A percentile compares a stretch with the other conserved stretches of the same genome.
phyloP scores from a whole-genome alignment of 2,888 invertebrate genomes.

The Papilio gigon region DNA sequence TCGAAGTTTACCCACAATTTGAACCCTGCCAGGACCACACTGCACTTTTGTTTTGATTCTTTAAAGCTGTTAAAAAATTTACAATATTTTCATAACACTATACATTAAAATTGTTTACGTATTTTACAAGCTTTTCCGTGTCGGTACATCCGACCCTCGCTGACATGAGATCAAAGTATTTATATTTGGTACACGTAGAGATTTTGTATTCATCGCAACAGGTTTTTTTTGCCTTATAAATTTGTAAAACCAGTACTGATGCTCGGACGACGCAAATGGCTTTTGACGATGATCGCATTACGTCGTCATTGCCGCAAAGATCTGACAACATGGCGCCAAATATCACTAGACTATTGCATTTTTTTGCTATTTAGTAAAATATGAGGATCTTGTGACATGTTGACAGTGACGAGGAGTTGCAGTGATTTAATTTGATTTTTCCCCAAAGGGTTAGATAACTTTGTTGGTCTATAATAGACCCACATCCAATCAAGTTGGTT shows the following conservation, averaged over 20 bases:
- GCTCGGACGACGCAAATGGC: not conserved
- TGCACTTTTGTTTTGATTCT: not conserved
- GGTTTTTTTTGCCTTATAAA: not conserved
- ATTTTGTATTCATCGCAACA: not conserved
- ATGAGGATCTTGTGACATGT: too few species aligned
- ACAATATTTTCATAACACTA: not conserved
- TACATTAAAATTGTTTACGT: slow-evolving; percentile 6
- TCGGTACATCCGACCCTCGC: not conserved
- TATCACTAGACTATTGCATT: too few species aligned
- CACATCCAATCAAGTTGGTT: too few species aligned
- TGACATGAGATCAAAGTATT: not conserved
- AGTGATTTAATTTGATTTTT: too few species aligned
- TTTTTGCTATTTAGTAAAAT: too few species aligned
- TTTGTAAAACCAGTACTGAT: not conserved
- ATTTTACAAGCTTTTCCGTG: slow-evolving; percentile 5
- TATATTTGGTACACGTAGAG: not conserved
- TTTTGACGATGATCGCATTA: not conserved
- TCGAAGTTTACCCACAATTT: too few species aligned
- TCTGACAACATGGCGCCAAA: not conserved
- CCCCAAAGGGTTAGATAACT: too few species aligned
- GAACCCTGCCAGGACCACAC: not conserved
- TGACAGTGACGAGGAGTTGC: too few species aligned
- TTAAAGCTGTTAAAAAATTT: not conserved
- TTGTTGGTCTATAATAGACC: too few species aligned
- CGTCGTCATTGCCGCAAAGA: not conserved